A percentile compares a stretch with the other conserved stretches of the same genome.
Conservation (phyloP, 2,113 vertebrate species). For the Sceloporus undulatus region DNA sequence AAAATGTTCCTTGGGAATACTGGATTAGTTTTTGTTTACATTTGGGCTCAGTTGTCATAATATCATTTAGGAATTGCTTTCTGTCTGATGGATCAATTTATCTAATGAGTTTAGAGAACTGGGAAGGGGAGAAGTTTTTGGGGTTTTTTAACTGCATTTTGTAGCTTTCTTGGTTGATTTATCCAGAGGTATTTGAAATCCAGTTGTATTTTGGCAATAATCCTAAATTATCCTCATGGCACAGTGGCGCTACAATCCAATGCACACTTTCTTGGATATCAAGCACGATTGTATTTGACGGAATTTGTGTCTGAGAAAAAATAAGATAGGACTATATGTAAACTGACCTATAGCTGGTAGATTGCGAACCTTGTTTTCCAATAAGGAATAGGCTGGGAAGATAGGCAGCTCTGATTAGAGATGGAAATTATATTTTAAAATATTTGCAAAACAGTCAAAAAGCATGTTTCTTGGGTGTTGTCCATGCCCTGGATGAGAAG, state of each 20-base stretch:
- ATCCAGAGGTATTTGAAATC: neutral
- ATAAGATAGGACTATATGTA: neutral
- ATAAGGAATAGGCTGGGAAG: neutral
- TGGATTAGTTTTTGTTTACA: neutral
- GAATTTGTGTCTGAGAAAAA: neutral
- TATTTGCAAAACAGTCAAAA: no score
- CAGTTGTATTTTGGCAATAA: neutral
- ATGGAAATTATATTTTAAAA: no score
- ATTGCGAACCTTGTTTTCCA: neutral
- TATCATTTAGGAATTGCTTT: neutral
- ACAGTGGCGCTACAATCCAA: neutral
- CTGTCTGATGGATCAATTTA: neutral
- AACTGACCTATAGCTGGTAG: neutral
- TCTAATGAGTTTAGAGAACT: neutral
- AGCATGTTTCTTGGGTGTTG: no score
- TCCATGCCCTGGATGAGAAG: no score
- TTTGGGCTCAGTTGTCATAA: neutral
- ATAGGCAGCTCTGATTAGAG: no score
- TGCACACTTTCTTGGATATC: neutral
- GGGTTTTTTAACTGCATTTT: neutral
- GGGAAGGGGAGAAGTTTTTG: neutral
- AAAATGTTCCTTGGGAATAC: neutral
- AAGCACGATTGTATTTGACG: neutral
- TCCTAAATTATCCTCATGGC: neutral
- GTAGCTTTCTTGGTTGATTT: neutral